phyloP scores from a whole-genome alignment of 2,888 invertebrate genomes.

The Cryptops parisi region DNA sequence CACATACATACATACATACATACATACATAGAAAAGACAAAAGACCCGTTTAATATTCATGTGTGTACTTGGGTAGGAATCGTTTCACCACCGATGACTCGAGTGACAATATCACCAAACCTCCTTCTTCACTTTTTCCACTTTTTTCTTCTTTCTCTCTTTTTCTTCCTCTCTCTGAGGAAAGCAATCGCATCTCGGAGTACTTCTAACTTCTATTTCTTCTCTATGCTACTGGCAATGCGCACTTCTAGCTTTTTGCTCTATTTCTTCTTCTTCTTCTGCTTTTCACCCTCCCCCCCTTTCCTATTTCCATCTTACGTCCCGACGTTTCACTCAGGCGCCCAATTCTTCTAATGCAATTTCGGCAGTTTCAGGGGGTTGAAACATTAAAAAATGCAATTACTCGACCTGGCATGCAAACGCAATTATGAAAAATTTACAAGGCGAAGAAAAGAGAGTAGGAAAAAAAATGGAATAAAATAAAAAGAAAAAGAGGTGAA shows the following conservation, averaged over 20 bases:
- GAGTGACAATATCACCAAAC: background rate
- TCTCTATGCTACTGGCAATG: no score
- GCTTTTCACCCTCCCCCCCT: background rate
- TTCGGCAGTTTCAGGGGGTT: background rate
- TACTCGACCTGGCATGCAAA: background rate
- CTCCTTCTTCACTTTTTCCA: background rate
- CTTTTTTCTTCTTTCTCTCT: no score
- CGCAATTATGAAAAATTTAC: conserved; percentile 6
- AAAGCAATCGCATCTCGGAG: no score
- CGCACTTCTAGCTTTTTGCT: no score
- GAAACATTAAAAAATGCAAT: background rate
- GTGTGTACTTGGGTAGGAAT: background rate
- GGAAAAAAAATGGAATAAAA: background rate
- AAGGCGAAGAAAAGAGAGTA: background rate
- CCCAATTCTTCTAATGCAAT: background rate
- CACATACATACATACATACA: background rate
- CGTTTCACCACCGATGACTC: background rate
- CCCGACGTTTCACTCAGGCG: no score
- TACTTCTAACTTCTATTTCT: no score
- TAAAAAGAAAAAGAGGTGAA: no score
- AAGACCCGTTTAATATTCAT: background rate
- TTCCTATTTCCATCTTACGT: background rate
- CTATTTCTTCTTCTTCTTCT: no score
- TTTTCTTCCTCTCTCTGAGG: no score
- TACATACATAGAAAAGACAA: background rate